Percentiles rank a stretch among this genome's conserved stretches.
phyloP scores from a whole-genome alignment of 2,888 invertebrate genomes.

The Odiellus spinosus region DNA sequence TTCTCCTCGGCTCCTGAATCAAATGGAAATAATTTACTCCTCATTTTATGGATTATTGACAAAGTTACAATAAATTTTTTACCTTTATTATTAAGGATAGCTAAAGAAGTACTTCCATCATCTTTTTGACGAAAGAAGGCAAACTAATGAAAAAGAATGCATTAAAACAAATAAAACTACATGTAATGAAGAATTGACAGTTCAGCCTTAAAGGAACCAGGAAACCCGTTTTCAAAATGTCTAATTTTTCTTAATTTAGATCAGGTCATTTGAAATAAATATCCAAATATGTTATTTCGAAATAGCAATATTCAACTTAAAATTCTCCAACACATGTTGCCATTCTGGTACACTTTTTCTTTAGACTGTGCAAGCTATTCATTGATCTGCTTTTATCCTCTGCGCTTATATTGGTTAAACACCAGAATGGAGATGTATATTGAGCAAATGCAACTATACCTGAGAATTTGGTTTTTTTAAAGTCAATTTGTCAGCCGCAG shows the following conservation, averaged over 20 bases:
- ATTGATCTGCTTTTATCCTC: too few relatives aligned
- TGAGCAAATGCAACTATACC: too few relatives aligned
- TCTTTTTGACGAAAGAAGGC: conserved; percentile 71
- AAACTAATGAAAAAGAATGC: conserved; percentile 33
- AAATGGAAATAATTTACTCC: not conserved
- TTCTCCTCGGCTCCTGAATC: conserved; percentile 13
- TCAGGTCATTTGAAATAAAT: too few relatives aligned
- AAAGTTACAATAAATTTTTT: not conserved
- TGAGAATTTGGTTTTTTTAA: conserved; percentile 36
- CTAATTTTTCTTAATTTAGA: too few relatives aligned
- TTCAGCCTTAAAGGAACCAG: not conserved
- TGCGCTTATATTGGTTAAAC: too few relatives aligned
- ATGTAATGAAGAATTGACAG: not conserved
- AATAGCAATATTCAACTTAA: not conserved
- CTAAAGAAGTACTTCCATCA: conserved; percentile 76
- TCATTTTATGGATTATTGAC: not conserved
- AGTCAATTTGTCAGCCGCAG: conserved; percentile 46
- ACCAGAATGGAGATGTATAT: too few relatives aligned
- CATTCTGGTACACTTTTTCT: too few relatives aligned
- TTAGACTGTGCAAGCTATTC: too few relatives aligned
- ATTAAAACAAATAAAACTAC: not conserved
- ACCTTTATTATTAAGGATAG: conserved; percentile 58
- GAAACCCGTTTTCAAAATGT: too few relatives aligned
- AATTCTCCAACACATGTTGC: not conserved
- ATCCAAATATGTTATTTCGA: not conserved